Evolutionary conservation across 2,888 invertebrate species (phyloP).

Genomic region (Minunthozetes semirufus): DNA sequence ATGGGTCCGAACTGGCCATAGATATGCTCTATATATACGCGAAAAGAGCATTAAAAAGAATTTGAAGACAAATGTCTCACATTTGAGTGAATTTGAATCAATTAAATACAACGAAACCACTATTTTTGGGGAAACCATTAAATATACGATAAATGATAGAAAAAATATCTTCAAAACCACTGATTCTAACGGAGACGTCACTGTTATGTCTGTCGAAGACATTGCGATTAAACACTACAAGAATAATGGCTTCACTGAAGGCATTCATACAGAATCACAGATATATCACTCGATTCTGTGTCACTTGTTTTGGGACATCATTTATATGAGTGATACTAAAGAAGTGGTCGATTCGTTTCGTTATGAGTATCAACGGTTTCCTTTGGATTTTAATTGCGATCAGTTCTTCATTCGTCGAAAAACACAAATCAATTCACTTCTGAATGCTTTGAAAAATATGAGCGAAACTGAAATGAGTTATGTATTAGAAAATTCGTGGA

Average conservation of each 20-base stretch:
- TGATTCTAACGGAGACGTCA: conserved; percentile 47
- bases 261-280: conserved; percentile 66
- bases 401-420: conserved; percentile 63
- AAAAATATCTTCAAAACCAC: conserved; percentile 42
- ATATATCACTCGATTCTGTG: conserved; percentile 59
- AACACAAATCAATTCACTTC: conserved; percentile 50
- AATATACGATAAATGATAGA: conserved; percentile 33
- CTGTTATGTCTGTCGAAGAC: conserved; percentile 55
- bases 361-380: conserved; percentile 60
- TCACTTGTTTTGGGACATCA: conserved; percentile 70
- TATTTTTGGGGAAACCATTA: conserved; percentile 29
- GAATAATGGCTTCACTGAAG: conserved; percentile 52
- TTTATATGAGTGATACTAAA: conserved; percentile 53
- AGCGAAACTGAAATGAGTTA: conserved; percentile 40
- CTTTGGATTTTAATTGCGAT: conserved; percentile 62
- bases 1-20: conserved; percentile 48
- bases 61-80: background rate
- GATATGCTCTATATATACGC: conserved; percentile 46
- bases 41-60: conserved; percentile 14
- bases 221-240: conserved; percentile 55
- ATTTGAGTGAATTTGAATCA: conserved; percentile 17
- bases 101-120: conserved; percentile 20
- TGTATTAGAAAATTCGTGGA: conserved; percentile 33
- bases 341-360: conserved; percentile 61
- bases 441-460: conserved; percentile 45